Percentiles rank a stretch among this genome's conserved stretches.
phyloP scores from a whole-genome alignment of 2,113 vertebrate species.

The Athene noctua region DNA sequence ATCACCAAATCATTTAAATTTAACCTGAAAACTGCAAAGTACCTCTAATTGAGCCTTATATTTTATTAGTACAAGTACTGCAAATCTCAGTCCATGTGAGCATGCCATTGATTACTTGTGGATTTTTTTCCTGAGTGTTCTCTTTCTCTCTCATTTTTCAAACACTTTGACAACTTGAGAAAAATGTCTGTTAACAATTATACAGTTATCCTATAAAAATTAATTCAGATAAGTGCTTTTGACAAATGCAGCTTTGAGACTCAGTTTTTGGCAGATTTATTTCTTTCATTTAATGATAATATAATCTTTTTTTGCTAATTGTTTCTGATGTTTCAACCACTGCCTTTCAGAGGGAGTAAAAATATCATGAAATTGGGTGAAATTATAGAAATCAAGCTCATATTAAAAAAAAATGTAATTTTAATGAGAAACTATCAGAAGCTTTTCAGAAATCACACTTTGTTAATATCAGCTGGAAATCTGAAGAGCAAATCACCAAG shows the following conservation, averaged over 20 bases:
- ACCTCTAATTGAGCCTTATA: constrained; percentile 54
- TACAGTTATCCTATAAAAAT: constrained; percentile 17
- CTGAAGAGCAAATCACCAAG: constrained; percentile 67
- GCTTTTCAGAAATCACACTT: constrained; percentile 66
- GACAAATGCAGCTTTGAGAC: constrained; percentile 25
- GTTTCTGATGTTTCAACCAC: constrained; percentile 56
- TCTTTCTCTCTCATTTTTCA: constrained; percentile 22
- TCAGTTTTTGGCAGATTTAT: constrained; percentile 37
- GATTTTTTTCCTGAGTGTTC: neutral
- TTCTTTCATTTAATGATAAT: constrained; percentile 21
- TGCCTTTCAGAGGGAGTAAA: constrained; percentile 47
- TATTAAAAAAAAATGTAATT: constrained; percentile 43
- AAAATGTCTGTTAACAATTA: constrained; percentile 34
- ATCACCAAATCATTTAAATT: constrained; percentile 71
- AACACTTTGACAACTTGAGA: constrained; percentile 38
- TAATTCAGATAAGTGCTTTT: constrained; percentile 35
- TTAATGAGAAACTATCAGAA: constrained; percentile 60
- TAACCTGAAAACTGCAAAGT: constrained; percentile 62
- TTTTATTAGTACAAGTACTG: constrained; percentile 39
- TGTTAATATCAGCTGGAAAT: constrained; percentile 65
- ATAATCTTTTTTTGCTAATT: constrained; percentile 57
- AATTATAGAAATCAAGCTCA: constrained; percentile 53
- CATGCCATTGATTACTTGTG: constrained; percentile 21
- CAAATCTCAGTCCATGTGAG: neutral
- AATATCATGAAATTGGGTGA: constrained; percentile 37